A percentile compares a stretch with the other conserved stretches of the same genome.
Evolutionary conservation across 1,140 invertebrate genomes (phyloP).

Genomic region (Anoplophora glabripennis): DNA sequence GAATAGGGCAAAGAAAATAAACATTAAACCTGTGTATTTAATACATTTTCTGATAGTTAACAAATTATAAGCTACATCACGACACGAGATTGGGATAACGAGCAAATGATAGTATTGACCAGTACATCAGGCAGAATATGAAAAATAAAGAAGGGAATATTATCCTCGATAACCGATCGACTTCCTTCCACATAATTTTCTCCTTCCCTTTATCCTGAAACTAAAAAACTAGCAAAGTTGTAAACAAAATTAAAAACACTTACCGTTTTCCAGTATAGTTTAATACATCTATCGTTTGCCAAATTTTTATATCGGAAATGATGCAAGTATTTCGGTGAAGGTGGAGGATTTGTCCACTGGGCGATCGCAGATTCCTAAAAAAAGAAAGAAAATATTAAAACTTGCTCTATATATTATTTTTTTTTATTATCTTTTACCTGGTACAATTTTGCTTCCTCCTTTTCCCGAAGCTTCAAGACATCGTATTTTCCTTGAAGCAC

Average conservation of each 20-base stretch:
- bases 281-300: conserved; percentile 7
- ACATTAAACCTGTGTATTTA: no score
- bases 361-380: conserved; percentile 34
- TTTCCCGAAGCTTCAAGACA: conserved; percentile 43
- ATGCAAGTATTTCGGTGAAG: conserved; percentile 1
- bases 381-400: not conserved
- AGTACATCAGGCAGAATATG: conserved; percentile 70
- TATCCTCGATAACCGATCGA: conserved; percentile 64
- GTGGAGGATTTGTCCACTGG: conserved; percentile 26
- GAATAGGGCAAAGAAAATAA: no score
- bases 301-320: conserved; percentile 10
- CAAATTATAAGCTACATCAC: no score
- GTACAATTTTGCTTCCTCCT: conserved; percentile 46
- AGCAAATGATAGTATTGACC: conserved; percentile 69
- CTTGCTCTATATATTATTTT: not conserved
- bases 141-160: conserved; percentile 73
- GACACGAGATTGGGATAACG: conserved; percentile 31
- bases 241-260: not conserved
- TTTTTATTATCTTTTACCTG: conserved; percentile 54
- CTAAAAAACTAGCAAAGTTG: conserved; percentile 12
- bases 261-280: conserved; percentile 40
- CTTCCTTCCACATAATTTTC: conserved; percentile 65
- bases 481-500: conserved; percentile 72
- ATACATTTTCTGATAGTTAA: no score
- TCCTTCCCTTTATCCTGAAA: conserved; percentile 58